phyloP scores from a whole-genome alignment of 2,797 vertebrate genomes.

The Lagodon rhomboides region DNA sequence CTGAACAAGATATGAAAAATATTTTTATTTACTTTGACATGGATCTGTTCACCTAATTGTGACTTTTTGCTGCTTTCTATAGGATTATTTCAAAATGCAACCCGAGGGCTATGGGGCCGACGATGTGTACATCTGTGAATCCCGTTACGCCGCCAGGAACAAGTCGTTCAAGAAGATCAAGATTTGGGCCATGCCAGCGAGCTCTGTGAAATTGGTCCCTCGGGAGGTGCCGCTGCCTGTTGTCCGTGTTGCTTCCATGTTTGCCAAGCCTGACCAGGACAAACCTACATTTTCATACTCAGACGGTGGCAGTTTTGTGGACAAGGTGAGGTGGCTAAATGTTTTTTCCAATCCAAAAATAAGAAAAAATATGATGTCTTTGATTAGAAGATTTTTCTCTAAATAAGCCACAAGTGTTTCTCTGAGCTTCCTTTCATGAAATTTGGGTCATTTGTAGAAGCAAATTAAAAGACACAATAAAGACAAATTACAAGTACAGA shows the following conservation, averaged over 20 bases:
- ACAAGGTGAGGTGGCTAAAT: conserved; percentile 89
- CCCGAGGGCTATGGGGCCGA: conserved; percentile 93
- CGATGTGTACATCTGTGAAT: conserved; percentile 96
- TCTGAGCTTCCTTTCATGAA: neutral
- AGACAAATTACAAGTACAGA: neutral
- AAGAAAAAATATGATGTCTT: neutral
- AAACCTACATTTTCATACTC: conserved; percentile 86
- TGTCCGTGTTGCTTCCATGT: conserved; percentile 96
- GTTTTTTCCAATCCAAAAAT: neutral
- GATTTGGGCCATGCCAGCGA: conserved; percentile 93
- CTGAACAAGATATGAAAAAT: neutral
- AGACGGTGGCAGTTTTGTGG: conserved; percentile 86
- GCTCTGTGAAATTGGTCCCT: conserved; percentile 88
- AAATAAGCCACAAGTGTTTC: neutral
- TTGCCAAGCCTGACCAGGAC: conserved; percentile 93
- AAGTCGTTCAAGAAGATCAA: conserved; percentile 99
- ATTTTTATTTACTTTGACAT: neutral
- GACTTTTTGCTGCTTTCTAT: conserved; percentile 3
- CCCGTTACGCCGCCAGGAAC: conserved; percentile 93
- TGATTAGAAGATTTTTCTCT: neutral
- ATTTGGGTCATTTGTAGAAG: conserved; percentile 2
- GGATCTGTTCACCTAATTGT: neutral
- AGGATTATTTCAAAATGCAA: conserved; percentile 98
- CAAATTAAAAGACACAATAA: conserved; percentile 7
- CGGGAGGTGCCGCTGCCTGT: conserved; percentile 94